Base-by-base conservation (phyloP, 2,113 vertebrate genomes). In the Istiophorus platypterus region DNA sequence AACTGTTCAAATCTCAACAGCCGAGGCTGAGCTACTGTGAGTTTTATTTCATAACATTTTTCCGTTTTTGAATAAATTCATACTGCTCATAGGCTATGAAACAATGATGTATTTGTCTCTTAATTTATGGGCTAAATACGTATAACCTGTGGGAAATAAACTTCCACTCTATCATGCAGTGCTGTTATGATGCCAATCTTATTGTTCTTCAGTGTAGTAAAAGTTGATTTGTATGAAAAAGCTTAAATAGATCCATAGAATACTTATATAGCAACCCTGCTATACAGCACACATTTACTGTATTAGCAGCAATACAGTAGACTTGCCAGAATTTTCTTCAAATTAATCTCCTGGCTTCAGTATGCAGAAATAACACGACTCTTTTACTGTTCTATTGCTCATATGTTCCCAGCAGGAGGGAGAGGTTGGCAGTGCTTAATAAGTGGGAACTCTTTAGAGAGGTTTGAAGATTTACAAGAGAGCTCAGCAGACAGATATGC, bases 401-500 rank as follows among this genome's bases (percentile, higher is more conserved):
- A 51, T 31, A 8, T 68, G 26, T 47, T 67, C 24, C 68, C 69
- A 29, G 57, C n/a, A 34, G 69, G 56, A 63, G 41, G 34, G 2
- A 51, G 8, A 24, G 7, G 56, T 2, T 7, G 54, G 51, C 0
- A 6, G 10, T 64, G 34, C 51, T 56, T 51, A 27, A 39, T 39
- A 45, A 27, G 47, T 52, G 47, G 42, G 41, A 42, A 65, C 37
- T 54, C 27, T 9, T 2, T 14, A 4, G 20, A 49, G 15, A 3
- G 9, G 29, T 52, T 11, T 83, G 42, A 70, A 59, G 5, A 52
- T 4, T 26, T 39, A 67, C 26, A 63, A 29, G n/a, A 45, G 20
- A 45, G 12, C 69, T 68, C 22, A 27, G n/a, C 37, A 6, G 47
- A 74, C 37, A 26, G 15, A 31, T 76, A 41, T 89, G 54, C 85